A percentile compares a stretch with the other conserved stretches of the same genome.
Conservation (phyloP, 2,797 vertebrate species). For the Meriones psammophilus region DNA sequence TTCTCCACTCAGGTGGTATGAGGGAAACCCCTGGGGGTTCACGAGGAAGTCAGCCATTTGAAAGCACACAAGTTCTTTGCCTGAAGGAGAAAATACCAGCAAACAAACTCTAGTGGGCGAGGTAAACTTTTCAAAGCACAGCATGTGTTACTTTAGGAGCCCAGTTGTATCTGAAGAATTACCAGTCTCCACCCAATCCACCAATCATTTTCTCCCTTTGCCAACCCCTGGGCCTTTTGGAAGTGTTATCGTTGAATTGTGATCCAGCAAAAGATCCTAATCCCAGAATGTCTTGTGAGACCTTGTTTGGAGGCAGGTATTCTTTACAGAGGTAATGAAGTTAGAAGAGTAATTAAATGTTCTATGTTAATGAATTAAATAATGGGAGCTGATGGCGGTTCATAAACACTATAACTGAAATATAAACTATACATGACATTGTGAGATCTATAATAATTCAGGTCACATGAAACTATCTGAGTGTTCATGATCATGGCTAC, state of each 20-base stretch:
- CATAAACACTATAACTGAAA: neutral
- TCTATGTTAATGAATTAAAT: neutral
- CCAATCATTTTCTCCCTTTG: neutral
- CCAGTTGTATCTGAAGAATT: rapidly evolving
- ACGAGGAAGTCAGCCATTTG: constrained; percentile 63
- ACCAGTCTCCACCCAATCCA: neutral
- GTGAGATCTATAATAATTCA: neutral
- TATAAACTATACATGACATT: neutral
- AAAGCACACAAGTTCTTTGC: constrained; percentile 39
- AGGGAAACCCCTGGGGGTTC: constrained; percentile 20
- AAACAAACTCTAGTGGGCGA: neutral
- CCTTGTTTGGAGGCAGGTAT: neutral
- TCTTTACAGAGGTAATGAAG: neutral
- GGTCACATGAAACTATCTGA: constrained; percentile 3
- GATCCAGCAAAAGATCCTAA: neutral
- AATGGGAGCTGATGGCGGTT: neutral
- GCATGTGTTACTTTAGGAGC: neutral
- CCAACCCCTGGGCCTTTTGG: neutral
- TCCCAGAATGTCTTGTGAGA: neutral
- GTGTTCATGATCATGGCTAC: neutral
- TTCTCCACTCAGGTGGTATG: constrained; percentile 68
- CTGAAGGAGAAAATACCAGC: constrained; percentile 9
- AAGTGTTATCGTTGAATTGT: neutral
- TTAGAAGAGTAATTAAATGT: neutral
- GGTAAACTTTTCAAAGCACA: neutral